A percentile compares a stretch with the other conserved stretches of the same genome.
These are phyloP conservation scores for Scaptomyza cyrtandrae DNA, from an alignment of 2,888 invertebrate genomes.

Conservation along the genomic window DNA sequence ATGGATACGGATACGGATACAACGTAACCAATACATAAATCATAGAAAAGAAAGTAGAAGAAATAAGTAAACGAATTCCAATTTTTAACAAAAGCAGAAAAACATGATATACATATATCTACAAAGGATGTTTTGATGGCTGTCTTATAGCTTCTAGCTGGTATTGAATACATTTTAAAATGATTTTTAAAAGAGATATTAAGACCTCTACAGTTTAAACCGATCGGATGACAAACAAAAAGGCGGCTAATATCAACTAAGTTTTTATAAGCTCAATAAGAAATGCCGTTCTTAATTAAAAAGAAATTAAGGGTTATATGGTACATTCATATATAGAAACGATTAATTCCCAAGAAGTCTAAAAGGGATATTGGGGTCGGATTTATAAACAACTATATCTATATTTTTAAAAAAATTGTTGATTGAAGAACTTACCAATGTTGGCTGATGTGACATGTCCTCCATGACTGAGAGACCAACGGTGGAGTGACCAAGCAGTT, in stretches of 20 bases:
- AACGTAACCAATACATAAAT: conserved; percentile 78
- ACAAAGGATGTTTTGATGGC: conserved; percentile 10
- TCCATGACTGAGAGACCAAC: conserved; percentile 86
- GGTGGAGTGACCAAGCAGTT: conserved; percentile 85
- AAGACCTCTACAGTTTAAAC: not conserved
- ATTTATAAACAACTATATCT: not conserved
- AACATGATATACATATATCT: conserved; percentile 24
- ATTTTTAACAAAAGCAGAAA: conserved; percentile 69
- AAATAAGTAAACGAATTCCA: conserved; percentile 80
- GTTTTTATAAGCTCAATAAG: not conserved
- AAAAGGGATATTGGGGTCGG: not conserved
- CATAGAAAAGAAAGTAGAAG: conserved; percentile 81
- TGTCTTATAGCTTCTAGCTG: not conserved
- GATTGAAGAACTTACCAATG: conserved; percentile 85
- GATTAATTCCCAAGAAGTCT: conserved; percentile 42
- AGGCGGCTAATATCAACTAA: no score
- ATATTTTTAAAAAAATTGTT: not conserved
- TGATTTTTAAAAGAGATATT: not conserved
- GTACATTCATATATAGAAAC: conserved; percentile 1
- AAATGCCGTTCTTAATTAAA: conserved; percentile 5
- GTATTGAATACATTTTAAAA: not conserved
- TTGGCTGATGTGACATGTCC: conserved; percentile 85
- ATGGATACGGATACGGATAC: conserved; percentile 57
- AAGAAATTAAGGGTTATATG: not conserved
- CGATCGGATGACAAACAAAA: not conserved